A percentile compares a stretch with the other conserved stretches of the same genome.
Conservation (phyloP, 2,797 vertebrate genomes). For the Amblyopsis hoosieri region DNA sequence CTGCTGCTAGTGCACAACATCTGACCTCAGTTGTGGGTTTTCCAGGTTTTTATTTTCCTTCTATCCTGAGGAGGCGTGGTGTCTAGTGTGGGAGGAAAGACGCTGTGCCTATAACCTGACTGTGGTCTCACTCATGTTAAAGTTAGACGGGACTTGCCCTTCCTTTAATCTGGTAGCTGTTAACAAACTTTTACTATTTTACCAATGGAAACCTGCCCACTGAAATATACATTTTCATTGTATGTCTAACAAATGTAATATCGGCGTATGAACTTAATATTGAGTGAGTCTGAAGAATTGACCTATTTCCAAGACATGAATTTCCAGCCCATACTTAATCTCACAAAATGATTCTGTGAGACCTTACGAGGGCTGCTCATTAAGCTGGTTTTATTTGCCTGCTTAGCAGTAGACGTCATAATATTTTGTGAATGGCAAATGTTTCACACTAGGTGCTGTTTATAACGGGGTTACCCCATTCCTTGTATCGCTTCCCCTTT, state of each 20-base stretch:
- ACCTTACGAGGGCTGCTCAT: no score
- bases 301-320: no score
- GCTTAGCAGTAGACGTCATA: neutral
- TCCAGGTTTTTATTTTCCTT: no score
- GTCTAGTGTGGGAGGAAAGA: no score
- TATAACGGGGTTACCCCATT: no score
- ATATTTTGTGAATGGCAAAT: neutral
- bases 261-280: no score
- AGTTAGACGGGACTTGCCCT: constrained; percentile 40
- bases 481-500: neutral
- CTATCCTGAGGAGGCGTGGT: neutral
- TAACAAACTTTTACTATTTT: constrained; percentile 24
- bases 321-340: neutral
- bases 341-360: neutral
- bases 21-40: no score
- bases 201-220: constrained; percentile 38
- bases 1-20: no score
- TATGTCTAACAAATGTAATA: neutral
- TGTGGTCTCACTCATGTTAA: neutral
- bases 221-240: constrained; percentile 3
- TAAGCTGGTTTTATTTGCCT: neutral
- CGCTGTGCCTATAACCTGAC: no score
- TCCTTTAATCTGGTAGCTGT: constrained; percentile 9
- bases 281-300: no score
- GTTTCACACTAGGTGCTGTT: neutral